Base-by-base conservation (phyloP, 2,888 invertebrate species). In the Xanthorhoe spadicearia region DNA sequence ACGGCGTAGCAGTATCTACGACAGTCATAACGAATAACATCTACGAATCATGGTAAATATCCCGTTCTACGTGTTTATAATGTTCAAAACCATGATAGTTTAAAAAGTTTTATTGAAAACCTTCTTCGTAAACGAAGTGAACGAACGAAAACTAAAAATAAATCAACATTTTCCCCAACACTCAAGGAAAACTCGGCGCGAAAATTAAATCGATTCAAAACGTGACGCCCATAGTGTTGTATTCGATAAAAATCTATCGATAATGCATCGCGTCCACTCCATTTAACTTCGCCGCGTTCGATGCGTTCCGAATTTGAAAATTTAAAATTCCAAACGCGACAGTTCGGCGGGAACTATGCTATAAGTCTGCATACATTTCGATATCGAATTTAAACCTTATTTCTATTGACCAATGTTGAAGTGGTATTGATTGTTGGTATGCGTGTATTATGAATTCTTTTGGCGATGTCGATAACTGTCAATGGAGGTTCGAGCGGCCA, bases 251-350 rank as follows among this genome's bases (percentile, higher is more conserved):
- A 84, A 85, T 58, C 43, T 86, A 86, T 87, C 85, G 82, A 85
- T 82, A 83, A 84, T 80, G 81, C 81, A 83, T 87, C 83, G 78
- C 89, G 81, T 88, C 88, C 88, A 89, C 87, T 86, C 90, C 86
- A 92, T 91, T 92, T 86, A 90, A 90, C 90, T 88, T 82, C 80
- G 86, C 88, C 88, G 87, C 88, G 82, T 84, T 83, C 83, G 81
- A 62, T 79, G 85, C 82, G 82, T 85, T 81, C 83, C 78, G 80
- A 83, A 83, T 83, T 83, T 77, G 71, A 76, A 79, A 60, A 86
- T 89, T 91, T 89, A 78, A 86, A 89, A 91, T 92, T 91, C 91
- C 72, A 80, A 83, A 74, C 89, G 86, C 87, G 85, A 68, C 64
- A 69, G 75, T 74, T 75, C 80, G 86, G 85, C 88, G 87, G 88